Base-by-base conservation (phyloP, 2,888 invertebrate species). In the Apocheima hispidaria region DNA sequence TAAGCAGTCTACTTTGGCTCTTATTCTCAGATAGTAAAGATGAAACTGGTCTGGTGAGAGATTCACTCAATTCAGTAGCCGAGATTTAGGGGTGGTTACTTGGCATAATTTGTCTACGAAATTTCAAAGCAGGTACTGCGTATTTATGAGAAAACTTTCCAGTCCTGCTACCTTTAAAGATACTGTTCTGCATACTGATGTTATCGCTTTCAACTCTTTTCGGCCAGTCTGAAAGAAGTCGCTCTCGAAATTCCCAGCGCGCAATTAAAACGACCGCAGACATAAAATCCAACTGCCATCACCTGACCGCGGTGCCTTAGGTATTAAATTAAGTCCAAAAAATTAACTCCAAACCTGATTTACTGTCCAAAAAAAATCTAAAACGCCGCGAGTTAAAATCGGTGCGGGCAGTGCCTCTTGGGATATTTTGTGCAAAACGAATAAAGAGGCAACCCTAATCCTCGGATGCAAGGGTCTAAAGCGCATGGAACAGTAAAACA, bases 361-460 rank as follows among this genome's bases (percentile, higher is more conserved):
- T 72, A 75, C 68, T 69, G 66, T 55, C 62, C 62, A 63, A 73
- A 46, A 77, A n/a, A 76, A 72, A 72, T 70, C 68, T 63, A 62
- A 65, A 73, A 70, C 66, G 63, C 43, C 44, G 30, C 46, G 41
- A 53, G 44, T 50, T 55, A 38, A 57, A 66, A 65, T 60, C 44
- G 49, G 60, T 38, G 36, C 52, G 55, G 62, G 60, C 56, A 60
- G 59, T 68, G 65, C 61, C 66, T 74, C 69, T 73, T 71, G 70
- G 73, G 70, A 73, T 74, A 71, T 70, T 71, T 70, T 23, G 55
- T 73, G 73, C 69, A 75, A 80, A 79, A 79, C 66, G 64, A 69
- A 59, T 59, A 74, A 65, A 73, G 70, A 53, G 72, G 69, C 78
- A 82, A 72, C 82, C 83, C 82, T 83, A 78, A 77, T 77, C 79